Conservation (phyloP, 1,140 invertebrate genomes). For the Cydia pomonella region DNA sequence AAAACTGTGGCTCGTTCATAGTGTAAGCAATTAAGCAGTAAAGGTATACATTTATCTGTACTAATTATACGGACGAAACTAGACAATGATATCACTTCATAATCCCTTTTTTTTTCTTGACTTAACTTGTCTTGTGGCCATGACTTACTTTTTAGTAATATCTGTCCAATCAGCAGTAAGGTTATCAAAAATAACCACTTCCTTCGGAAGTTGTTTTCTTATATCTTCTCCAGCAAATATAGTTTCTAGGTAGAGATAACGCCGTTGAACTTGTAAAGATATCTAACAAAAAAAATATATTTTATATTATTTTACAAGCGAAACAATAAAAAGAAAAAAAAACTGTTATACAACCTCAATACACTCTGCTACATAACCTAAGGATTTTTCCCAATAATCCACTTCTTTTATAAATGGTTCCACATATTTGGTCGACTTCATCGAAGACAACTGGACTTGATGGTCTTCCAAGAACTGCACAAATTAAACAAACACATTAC, state of each 20-base stretch:
- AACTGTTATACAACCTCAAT: conserved; percentile 81
- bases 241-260: conserved; percentile 92
- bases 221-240: conserved; percentile 94
- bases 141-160: conserved; percentile 82
- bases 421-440: conserved; percentile 93
- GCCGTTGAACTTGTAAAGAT: conserved; percentile 87
- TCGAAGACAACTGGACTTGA: conserved; percentile 87
- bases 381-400: conserved; percentile 90
- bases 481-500: background rate
- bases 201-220: conserved; percentile 89
- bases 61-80: no score
- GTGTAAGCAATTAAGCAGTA: no score
- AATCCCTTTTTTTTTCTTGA: no score
- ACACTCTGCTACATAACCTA: conserved; percentile 89
- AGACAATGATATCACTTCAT: no score
- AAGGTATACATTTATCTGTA: no score
- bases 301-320: conserved; percentile 10
- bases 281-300: conserved; percentile 60
- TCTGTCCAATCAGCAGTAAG: conserved; percentile 87
- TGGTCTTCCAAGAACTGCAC: conserved; percentile 85
- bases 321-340: background rate
- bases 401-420: conserved; percentile 90
- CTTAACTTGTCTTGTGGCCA: no score
- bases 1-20: no score
- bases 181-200: conserved; percentile 87